Evolutionary conservation across 2,797 vertebrate genomes (phyloP).

Genomic region (Pelochelys cantorii): DNA sequence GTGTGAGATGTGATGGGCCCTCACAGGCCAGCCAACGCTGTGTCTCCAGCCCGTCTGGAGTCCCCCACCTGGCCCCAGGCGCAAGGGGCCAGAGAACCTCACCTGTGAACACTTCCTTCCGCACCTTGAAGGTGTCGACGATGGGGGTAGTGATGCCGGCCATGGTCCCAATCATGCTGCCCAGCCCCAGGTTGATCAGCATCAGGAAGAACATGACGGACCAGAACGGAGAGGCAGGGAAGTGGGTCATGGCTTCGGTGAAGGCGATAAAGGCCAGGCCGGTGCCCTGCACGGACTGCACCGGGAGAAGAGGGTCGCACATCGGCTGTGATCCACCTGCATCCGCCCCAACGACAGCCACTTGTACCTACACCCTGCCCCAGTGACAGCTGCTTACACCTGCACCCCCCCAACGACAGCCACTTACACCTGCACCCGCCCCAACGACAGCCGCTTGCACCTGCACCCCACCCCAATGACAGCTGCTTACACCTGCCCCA

Average conservation of each 20-base stretch:
- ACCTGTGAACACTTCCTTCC: conserved; percentile 96
- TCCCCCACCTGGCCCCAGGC: not conserved
- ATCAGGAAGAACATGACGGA: conserved; percentile 99
- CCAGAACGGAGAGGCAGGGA: conserved; percentile 95
- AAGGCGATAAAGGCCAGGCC: conserved; percentile 97
- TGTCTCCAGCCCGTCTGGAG: not conserved
- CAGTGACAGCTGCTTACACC: no score
- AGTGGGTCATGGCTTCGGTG: conserved; percentile 98
- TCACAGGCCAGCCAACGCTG: not conserved
- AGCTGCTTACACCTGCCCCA: no score
- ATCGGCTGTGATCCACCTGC: not conserved
- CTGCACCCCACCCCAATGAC: no score
- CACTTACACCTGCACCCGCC: no score
- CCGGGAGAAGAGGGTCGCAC: not conserved
- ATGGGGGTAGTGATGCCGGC: conserved; percentile 94
- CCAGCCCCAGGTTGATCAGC: conserved; percentile 96
- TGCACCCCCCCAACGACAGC: no score
- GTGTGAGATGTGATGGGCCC: not conserved
- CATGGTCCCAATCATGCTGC: conserved; percentile 98
- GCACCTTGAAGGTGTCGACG: conserved; percentile 94
- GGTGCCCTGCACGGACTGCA: conserved; percentile 94
- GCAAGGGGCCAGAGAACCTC: conserved; percentile 29
- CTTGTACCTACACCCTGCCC: no score
- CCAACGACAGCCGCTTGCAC: no score
- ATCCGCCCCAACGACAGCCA: no score